Conservation (phyloP, 1,140 invertebrate genomes). For the Agrypnia vestita region DNA sequence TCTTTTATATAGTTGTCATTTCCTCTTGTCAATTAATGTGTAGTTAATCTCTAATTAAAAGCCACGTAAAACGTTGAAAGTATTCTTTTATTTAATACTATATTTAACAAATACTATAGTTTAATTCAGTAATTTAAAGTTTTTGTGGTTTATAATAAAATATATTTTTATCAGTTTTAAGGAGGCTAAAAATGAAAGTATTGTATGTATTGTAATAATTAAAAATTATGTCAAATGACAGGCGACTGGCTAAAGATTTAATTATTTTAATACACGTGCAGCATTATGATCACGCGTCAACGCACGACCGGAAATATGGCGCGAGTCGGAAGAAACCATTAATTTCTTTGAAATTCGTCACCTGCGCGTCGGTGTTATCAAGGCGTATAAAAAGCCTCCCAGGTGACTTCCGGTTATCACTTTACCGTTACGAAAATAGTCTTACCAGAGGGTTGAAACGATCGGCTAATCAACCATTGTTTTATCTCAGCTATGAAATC, state of each 20-base stretch:
- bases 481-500: background rate
- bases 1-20: too few species aligned
- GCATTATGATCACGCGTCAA: too few species aligned
- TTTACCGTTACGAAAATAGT: background rate
- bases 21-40: too few species aligned
- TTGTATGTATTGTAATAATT: background rate
- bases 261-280: background rate
- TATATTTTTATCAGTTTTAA: too few species aligned
- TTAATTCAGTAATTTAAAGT: too few species aligned
- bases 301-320: slow-evolving; percentile 5
- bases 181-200: too few species aligned
- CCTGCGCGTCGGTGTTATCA: slow-evolving; percentile 3
- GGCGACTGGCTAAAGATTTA: background rate
- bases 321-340: background rate
- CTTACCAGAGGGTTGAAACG: background rate
- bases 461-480: background rate
- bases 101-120: too few species aligned
- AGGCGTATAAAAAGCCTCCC: background rate
- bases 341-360: slow-evolving; percentile 3
- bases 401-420: slow-evolving; percentile 4
- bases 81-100: too few species aligned
- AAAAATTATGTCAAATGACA: background rate
- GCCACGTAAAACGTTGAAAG: too few species aligned
- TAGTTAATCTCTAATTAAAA: too few species aligned
- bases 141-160: background rate